Base-by-base conservation (phyloP, 1,140 invertebrate genomes). In the Euwallacea similis region DNA sequence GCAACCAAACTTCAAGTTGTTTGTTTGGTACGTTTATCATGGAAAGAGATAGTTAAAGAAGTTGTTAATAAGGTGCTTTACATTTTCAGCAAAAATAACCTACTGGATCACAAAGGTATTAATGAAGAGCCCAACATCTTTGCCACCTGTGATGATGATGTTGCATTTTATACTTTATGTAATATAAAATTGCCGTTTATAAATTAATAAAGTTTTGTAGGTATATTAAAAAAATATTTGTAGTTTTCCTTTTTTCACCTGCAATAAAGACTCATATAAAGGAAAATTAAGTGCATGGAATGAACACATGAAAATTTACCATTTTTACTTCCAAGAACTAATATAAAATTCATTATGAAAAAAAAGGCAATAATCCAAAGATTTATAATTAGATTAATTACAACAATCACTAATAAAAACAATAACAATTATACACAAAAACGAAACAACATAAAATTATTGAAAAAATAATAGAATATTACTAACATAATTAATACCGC, bases 1-100 rank as follows among this genome's bases (percentile, higher is more conserved):
- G 43, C 44, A 64, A 60, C 72, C 63, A 42, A 69, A 76, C 42
- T 69, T 75, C 16, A 62, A 66, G 59, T 66, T 76, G n/a, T 76
- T 72, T 53, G 65, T 76, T 44, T 72, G 75, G 75, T 76, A 73
- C 66, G 69, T 72, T 60, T 59, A 41, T 7, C 15, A 33, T 33
- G 21, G 21, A 33, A 33, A 33, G 21, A 33, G 1, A 33, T 33
- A 2, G 4, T 33, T 33, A 33, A 33, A 33, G 21, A 33, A 33
- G 4, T 33, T 33, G 21, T 33, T 33, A 33, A 33, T 33, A 33
- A 33, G 21, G 21, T 33, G 1, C 4, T 33, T 33, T 33, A 33
- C 21, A 4, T 7, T 68, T 68, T 60, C 42, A 68, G 66, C 16
- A 16, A 60, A 6, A 33, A 50, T 10, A 42, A 60, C 15, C 41